Evolutionary conservation across 2,113 vertebrate genomes (phyloP).

Genomic region (Caranx ignobilis): DNA sequence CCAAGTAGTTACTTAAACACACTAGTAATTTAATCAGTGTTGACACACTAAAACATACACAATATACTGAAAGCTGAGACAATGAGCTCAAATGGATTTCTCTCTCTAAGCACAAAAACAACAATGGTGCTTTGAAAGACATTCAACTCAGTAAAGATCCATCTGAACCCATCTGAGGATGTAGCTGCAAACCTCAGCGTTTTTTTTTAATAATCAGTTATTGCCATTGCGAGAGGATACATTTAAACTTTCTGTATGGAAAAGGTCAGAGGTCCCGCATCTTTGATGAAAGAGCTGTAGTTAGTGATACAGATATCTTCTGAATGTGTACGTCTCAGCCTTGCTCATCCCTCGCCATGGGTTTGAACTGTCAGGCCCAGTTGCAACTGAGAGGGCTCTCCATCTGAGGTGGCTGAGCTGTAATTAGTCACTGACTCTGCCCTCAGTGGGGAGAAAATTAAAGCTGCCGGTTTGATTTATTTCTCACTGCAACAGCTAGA

Average conservation of each 20-base stretch:
- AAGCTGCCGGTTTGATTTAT: constrained; percentile 60
- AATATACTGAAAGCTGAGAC: neutral
- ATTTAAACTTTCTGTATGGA: neutral
- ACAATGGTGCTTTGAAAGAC: neutral
- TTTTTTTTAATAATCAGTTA: neutral
- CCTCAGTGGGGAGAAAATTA: constrained; percentile 59
- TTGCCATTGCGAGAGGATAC: neutral
- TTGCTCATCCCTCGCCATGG: constrained; percentile 26
- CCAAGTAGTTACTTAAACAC: neutral
- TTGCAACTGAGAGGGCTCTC: constrained; percentile 36
- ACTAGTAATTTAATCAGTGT: neutral
- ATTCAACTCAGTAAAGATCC: neutral
- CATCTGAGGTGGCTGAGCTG: constrained; percentile 44
- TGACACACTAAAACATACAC: neutral
- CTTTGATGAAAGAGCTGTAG: constrained; percentile 4
- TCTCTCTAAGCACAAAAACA: neutral
- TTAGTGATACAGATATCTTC: constrained; percentile 22
- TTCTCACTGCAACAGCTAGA: constrained; percentile 22
- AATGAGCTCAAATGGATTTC: neutral
- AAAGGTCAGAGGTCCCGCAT: neutral
- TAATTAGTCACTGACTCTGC: constrained; percentile 57
- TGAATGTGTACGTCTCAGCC: constrained; percentile 16
- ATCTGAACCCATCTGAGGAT: constrained; percentile 10
- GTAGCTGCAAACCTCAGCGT: neutral
- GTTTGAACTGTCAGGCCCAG: constrained; percentile 35